Percentiles rank a stretch among this genome's conserved stretches.
phyloP scores from a whole-genome alignment of 2,113 vertebrate genomes.

The Silurus asotus region DNA sequence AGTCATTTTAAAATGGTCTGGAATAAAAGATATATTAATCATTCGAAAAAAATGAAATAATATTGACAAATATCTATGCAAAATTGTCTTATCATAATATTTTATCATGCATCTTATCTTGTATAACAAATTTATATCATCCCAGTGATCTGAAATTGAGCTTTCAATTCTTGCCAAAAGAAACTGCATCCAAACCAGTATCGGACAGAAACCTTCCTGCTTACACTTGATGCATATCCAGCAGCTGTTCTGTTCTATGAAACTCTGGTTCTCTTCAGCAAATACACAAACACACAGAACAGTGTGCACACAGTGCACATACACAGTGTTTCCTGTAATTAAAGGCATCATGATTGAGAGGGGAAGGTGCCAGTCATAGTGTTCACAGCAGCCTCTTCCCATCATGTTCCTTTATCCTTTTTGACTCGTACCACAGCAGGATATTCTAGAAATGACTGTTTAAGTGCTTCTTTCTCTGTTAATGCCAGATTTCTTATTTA shows the following conservation, averaged over 20 bases:
- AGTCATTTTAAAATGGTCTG: conserved; percentile 54
- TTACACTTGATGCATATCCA: neutral
- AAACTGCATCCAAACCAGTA: neutral
- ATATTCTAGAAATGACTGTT: conserved; percentile 2
- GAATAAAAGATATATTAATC: conserved; percentile 39
- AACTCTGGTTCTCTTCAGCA: neutral
- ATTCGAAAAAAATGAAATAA: neutral
- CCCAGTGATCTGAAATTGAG: neutral
- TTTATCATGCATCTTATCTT: neutral
- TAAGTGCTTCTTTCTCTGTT: conserved; percentile 1
- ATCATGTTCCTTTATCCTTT: neutral
- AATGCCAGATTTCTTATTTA: conserved; percentile 12
- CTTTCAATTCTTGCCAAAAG: neutral
- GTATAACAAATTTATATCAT: neutral
- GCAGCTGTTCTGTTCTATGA: neutral
- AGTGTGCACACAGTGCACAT: neutral
- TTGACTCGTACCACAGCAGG: conserved; percentile 6
- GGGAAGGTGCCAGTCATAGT: neutral
- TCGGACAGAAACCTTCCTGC: neutral
- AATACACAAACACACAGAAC: neutral
- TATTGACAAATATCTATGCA: conserved; percentile 4
- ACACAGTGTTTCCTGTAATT: conserved; percentile 3
- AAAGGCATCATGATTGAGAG: neutral
- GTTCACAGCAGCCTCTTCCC: neutral
- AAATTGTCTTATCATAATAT: neutral